These are phyloP conservation scores for Lordiphosa mommai DNA, from an alignment of 1,140 invertebrate genomes.

Conservation along the genomic window DNA sequence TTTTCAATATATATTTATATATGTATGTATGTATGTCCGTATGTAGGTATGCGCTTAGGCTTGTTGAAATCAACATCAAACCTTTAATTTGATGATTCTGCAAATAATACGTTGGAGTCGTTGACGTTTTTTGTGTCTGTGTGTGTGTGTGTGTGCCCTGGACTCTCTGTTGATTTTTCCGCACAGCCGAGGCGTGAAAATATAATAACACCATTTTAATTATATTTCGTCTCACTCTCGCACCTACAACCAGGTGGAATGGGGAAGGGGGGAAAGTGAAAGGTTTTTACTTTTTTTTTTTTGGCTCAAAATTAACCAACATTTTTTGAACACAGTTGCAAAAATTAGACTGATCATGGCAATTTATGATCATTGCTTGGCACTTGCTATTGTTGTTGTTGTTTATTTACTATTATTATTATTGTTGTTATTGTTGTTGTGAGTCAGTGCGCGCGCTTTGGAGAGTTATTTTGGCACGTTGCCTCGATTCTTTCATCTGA, in stretches of 20 bases:
- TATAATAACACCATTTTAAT: constrained; percentile 75
- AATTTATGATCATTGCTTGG: constrained; percentile 19
- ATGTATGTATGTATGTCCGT: not conserved
- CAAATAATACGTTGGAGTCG: constrained; percentile 68
- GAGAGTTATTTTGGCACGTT: no score
- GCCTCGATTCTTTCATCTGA: not conserved
- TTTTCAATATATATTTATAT: constrained; percentile 25
- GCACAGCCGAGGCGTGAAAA: constrained; percentile 67
- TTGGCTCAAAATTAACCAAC: constrained; percentile 49
- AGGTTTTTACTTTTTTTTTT: constrained; percentile 20
- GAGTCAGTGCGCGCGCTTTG: not conserved
- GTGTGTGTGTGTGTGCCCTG: constrained; percentile 3
- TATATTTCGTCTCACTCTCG: constrained; percentile 37
- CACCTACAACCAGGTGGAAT: not conserved
- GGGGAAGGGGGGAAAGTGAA: constrained; percentile 39
- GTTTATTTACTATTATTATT: not conserved
- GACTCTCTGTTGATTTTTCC: constrained; percentile 48
- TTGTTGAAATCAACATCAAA: constrained; percentile 76
- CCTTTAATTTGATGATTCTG: constrained; percentile 77
- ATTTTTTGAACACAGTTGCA: constrained; percentile 39
- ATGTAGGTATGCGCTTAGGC: constrained; percentile 19
- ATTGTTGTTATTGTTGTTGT: constrained; percentile 1
- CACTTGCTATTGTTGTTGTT: constrained; percentile 1
- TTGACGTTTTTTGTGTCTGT: constrained; percentile 47
- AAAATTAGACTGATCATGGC: constrained; percentile 67